A percentile compares a stretch with the other conserved stretches of the same genome.
Conservation (phyloP, 1,140 invertebrate genomes). For the Philotrypesis tridentata region DNA sequence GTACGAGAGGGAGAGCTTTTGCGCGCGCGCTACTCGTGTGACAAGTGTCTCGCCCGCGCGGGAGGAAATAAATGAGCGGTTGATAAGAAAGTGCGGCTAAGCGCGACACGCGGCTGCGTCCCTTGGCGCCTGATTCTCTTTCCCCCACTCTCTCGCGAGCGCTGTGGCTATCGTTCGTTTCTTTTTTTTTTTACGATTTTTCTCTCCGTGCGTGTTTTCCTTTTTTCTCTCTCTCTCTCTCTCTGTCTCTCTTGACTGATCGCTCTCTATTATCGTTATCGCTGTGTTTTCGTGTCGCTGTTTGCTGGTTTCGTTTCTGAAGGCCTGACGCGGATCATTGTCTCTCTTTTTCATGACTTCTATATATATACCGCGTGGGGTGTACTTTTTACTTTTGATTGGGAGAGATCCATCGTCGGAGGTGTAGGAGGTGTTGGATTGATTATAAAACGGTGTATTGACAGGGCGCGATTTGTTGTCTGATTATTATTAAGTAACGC, state of each 20-base stretch:
- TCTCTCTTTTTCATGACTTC: too few relatives aligned
- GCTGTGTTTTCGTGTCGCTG: not conserved
- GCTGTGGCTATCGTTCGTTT: too few relatives aligned
- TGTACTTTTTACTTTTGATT: too few relatives aligned
- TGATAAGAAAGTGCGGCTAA: not conserved
- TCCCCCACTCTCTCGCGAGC: not conserved
- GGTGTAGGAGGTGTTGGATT: too few relatives aligned
- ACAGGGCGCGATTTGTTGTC: too few relatives aligned
- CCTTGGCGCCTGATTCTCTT: conserved; percentile 11
- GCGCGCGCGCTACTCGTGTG: not conserved
- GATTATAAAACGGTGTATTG: too few relatives aligned
- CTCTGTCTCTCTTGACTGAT: too few relatives aligned
- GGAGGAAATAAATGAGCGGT: not conserved
- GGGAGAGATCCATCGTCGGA: too few relatives aligned
- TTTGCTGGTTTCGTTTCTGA: too few relatives aligned
- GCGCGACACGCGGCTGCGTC: not conserved
- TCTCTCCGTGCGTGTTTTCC: not conserved
- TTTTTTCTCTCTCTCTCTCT: not conserved
- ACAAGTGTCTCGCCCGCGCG: conserved; percentile 14
- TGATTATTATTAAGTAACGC: too few relatives aligned
- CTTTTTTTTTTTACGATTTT: not conserved
- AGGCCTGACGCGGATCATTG: too few relatives aligned
- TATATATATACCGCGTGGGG: too few relatives aligned
- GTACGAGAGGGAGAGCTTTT: not conserved
- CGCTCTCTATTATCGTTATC: not conserved